A percentile compares a stretch with the other conserved stretches of the same genome.
These are phyloP conservation scores for Nylanderia fulva DNA, from an alignment of 1,140 invertebrate genomes.

Conservation along the genomic window DNA sequence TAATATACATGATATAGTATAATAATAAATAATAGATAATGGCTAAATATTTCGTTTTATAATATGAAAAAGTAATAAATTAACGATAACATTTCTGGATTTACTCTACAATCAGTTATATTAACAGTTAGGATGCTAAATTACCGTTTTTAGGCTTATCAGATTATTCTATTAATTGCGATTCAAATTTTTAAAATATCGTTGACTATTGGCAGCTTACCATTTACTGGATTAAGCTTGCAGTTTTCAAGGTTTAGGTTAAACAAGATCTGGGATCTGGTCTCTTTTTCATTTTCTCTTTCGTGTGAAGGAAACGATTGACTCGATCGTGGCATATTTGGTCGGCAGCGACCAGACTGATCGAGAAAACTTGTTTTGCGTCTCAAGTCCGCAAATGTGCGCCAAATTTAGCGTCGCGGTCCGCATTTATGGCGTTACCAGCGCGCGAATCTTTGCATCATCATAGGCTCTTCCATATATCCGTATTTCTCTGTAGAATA, in stretches of 20 bases:
- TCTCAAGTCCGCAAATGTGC: conserved; percentile 16
- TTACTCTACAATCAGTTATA: background rate
- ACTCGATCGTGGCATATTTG: conserved; percentile 16
- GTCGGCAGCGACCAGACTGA: conserved; percentile 10
- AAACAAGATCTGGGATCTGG: conserved; percentile 21
- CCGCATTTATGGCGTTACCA: conserved; percentile 13
- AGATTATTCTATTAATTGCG: background rate
- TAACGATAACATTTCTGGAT: background rate
- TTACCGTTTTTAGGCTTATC: background rate
- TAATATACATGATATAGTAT: background rate
- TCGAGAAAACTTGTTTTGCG: conserved; percentile 41
- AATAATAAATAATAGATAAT: background rate
- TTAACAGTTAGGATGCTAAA: background rate
- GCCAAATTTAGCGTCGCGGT: conserved; percentile 53
- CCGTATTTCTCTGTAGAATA: background rate
- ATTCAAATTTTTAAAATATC: background rate
- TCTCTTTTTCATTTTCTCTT: background rate
- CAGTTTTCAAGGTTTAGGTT: conserved; percentile 18
- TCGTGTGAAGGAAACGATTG: background rate
- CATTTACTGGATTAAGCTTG: conserved; percentile 7
- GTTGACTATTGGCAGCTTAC: conserved; percentile 1
- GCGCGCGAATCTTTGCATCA: background rate
- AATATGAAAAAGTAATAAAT: background rate
- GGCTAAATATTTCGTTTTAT: background rate
- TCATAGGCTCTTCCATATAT: background rate